Percentiles rank a stretch among this genome's conserved stretches.
These are phyloP conservation scores for Nipponia nippon DNA, from an alignment of 2,113 vertebrate genomes.

Conservation along the genomic window DNA sequence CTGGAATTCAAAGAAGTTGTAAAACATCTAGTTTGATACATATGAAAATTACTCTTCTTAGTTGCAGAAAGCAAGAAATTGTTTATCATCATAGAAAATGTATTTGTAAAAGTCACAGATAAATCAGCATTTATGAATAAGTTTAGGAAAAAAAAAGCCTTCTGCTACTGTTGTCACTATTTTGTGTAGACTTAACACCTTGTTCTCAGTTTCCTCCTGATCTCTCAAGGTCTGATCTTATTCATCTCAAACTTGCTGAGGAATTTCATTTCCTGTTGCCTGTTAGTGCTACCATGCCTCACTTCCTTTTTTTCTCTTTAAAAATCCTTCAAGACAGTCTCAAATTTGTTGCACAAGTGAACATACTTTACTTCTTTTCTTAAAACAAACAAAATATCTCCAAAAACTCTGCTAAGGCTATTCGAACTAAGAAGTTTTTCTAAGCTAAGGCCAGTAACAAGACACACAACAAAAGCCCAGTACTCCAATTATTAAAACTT, in stretches of 20 bases:
- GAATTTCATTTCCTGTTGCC: background rate
- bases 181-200: background rate
- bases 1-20: background rate
- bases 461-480: background rate
- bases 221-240: background rate
- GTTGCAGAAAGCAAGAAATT: background rate
- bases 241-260: background rate
- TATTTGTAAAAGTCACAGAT: background rate
- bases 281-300: background rate
- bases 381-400: background rate
- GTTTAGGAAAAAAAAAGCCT: accelerated
- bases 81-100: background rate
- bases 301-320: background rate
- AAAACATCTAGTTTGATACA: background rate
- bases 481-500: background rate
- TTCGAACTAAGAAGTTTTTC: background rate
- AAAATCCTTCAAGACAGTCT: background rate
- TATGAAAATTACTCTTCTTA: background rate
- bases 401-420: background rate
- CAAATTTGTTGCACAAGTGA: background rate
- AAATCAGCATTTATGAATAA: background rate
- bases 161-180: background rate
- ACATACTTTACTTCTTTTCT: background rate
- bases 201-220: background rate
- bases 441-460: background rate